phyloP scores from a whole-genome alignment of 2,797 vertebrate species.

The Gastrophryne carolinensis region DNA sequence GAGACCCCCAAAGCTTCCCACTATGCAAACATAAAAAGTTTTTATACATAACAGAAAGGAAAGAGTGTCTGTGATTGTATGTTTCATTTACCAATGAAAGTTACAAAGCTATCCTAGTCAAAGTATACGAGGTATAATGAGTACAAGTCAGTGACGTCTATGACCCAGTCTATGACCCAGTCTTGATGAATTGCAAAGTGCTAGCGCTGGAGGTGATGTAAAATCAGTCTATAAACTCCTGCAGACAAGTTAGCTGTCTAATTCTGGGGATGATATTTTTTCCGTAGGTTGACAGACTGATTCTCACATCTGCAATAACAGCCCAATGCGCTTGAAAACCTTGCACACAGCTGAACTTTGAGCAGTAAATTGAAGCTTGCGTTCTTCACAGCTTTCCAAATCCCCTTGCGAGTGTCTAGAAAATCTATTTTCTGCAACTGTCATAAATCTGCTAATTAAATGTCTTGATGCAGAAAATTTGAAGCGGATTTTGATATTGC shows the following conservation, averaged over 20 bases:
- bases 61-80: no score
- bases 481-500: background rate
- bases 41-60: no score
- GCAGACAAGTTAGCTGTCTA: background rate
- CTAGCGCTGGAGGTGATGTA: no score
- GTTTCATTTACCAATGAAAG: no score
- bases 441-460: conserved; percentile 30
- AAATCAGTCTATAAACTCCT: background rate
- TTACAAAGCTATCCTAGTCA: no score
- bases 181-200: no score
- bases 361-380: background rate
- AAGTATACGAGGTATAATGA: no score
- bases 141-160: no score
- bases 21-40: no score
- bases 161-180: no score
- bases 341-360: background rate
- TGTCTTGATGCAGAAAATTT: conserved; percentile 17
- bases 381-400: background rate
- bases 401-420: background rate
- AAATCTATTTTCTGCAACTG: conserved; percentile 13
- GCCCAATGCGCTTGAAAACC: background rate
- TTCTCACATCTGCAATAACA: background rate
- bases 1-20: no score
- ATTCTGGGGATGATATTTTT: background rate
- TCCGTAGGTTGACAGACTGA: background rate